Evolutionary conservation across 2,888 invertebrate genomes (phyloP).

Genomic region (Periphyllus acericola): DNA sequence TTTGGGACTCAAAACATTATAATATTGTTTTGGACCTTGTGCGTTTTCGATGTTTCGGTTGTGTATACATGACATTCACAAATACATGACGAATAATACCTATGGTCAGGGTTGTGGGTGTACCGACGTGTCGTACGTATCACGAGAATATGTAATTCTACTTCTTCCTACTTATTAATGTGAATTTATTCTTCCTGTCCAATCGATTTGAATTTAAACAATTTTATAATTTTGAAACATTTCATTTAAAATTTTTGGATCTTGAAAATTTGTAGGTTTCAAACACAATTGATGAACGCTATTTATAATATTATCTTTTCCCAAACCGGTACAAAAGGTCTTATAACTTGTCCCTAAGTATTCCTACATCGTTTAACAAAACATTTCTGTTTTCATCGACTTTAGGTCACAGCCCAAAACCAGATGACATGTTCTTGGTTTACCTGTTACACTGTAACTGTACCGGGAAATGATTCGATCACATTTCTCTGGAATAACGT

Average conservation of each 20-base stretch:
- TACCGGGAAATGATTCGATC: not conserved
- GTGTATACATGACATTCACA: no score
- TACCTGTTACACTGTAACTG: not conserved
- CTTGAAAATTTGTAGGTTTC: not conserved
- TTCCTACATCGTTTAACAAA: not conserved
- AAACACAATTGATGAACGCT: no score
- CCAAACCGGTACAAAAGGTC: not conserved
- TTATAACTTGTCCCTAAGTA: not conserved
- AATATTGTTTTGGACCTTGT: no score
- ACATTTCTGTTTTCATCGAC: not conserved
- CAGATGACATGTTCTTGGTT: not conserved
- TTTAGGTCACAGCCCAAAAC: slow-evolving; percentile 13
- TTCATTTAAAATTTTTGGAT: not conserved
- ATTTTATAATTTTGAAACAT: not conserved
- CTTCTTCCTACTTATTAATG: not conserved
- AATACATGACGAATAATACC: no score
- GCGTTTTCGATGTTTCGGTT: no score
- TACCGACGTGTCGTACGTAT: no score
- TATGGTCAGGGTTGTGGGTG: no score
- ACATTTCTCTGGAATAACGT: not conserved
- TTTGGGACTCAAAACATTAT: no score
- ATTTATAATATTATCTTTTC: not conserved
- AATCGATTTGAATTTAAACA: not conserved
- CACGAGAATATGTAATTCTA: not conserved
- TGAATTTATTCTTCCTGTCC: not conserved